Evolutionary conservation across 2,797 vertebrate genomes (phyloP).

Genomic region (Lacerta bilineata): DNA sequence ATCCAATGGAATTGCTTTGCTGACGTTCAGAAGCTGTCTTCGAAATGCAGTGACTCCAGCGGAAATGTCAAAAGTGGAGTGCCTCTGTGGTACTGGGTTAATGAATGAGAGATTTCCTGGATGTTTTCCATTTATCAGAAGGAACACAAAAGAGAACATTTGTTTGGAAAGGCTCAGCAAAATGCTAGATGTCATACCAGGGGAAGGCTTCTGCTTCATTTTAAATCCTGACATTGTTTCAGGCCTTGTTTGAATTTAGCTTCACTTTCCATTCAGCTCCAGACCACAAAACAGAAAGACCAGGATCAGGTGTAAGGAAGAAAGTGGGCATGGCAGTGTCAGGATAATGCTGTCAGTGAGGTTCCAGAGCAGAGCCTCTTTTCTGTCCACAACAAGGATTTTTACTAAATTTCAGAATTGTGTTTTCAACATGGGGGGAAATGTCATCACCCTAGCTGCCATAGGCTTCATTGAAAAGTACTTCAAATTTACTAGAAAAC

Average conservation of each 20-base stretch:
- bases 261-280: not conserved
- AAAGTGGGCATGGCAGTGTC: too few relatives aligned
- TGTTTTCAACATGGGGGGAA: not conserved
- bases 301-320: not conserved
- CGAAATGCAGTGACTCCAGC: not conserved
- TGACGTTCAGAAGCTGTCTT: not conserved
- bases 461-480: not conserved
- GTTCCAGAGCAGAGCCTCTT: not conserved
- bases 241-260: not conserved
- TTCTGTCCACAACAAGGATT: not conserved
- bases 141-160: conserved; percentile 1
- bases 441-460: not conserved
- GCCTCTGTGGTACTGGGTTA: not conserved
- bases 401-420: not conserved
- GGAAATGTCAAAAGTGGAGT: not conserved
- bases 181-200: not conserved
- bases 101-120: not conserved
- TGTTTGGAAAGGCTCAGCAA: not conserved
- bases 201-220: not conserved
- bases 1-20: conserved; percentile 8
- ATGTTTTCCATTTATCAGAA: not conserved
- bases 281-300: not conserved
- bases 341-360: not conserved
- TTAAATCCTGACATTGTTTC: not conserved
- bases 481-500: too few relatives aligned